phyloP scores from a whole-genome alignment of 2,797 vertebrate genomes.

The Geotrypetes seraphini region DNA sequence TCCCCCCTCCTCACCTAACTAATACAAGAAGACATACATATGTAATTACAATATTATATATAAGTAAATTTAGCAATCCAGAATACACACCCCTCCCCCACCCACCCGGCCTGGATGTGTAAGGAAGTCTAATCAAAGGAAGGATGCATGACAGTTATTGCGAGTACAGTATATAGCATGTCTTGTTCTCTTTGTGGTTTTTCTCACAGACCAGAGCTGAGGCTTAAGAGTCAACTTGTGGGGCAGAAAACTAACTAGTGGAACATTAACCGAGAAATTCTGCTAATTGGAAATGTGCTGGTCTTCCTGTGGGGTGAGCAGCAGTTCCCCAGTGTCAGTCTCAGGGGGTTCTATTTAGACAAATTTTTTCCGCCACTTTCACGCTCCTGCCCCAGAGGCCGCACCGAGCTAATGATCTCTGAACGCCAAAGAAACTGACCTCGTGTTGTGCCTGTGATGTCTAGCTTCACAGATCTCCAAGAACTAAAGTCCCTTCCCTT shows the following conservation, averaged over 20 bases:
- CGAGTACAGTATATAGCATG: too few relatives aligned
- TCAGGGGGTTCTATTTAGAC: too few relatives aligned
- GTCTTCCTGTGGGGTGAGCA: not conserved
- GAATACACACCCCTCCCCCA: too few relatives aligned
- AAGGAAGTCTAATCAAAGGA: too few relatives aligned
- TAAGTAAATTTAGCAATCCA: too few relatives aligned
- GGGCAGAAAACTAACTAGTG: not conserved
- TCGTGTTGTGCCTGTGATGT: not conserved
- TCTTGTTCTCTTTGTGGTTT: not conserved
- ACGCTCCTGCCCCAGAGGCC: not conserved
- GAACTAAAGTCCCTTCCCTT: too few relatives aligned
- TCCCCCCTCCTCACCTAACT: too few relatives aligned
- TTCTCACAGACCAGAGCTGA: constrained; percentile 6
- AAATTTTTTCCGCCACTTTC: not conserved
- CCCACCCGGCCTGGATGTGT: too few relatives aligned
- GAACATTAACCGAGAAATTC: constrained; percentile 1
- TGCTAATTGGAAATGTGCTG: constrained; percentile 7
- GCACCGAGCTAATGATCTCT: not conserved
- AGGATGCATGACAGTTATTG: too few relatives aligned
- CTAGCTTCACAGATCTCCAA: too few relatives aligned
- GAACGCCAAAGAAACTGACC: not conserved
- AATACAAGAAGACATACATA: too few relatives aligned
- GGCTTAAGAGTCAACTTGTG: not conserved
- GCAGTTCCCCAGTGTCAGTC: not conserved
- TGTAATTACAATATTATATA: too few relatives aligned